Percentiles rank a stretch among this genome's conserved stretches.
phyloP scores from a whole-genome alignment of 2,113 vertebrate species.

The Physeter macrocephalus region DNA sequence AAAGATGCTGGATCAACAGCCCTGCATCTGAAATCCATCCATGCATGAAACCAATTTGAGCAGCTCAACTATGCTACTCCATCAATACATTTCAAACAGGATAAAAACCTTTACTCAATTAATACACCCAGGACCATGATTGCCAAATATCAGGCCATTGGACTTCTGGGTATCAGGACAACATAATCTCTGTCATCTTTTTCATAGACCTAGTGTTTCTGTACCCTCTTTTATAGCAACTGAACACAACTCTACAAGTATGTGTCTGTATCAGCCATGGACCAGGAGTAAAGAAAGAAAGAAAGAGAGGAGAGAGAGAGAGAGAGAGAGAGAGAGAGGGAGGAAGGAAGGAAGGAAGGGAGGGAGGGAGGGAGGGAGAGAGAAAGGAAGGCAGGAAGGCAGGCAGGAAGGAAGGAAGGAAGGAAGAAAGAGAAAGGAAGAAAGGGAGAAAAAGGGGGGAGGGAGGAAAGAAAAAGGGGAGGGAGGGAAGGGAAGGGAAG shows the following conservation, averaged over 20 bases:
- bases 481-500: fast-evolving
- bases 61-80: not conserved
- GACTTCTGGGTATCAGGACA: not conserved
- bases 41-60: not conserved
- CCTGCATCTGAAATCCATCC: constrained; percentile 31
- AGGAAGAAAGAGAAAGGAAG: fast-evolving
- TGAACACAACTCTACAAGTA: not conserved
- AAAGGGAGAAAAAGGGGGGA: too few species aligned
- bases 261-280: not conserved
- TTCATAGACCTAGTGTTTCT: not conserved
- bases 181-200: not conserved
- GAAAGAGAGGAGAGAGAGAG: fast-evolving
- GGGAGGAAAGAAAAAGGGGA: too few species aligned
- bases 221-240: not conserved
- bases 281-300: not conserved
- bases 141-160: not conserved
- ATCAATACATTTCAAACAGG: not conserved
- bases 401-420: fast-evolving
- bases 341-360: not conserved
- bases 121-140: not conserved
- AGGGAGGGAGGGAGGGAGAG: fast-evolving
- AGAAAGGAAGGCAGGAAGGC: too few species aligned
- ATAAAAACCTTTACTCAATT: not conserved
- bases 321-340: fast-evolving
- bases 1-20: constrained; percentile 10